Conservation (phyloP, 1,140 invertebrate species). For the Drosophila tani region DNA sequence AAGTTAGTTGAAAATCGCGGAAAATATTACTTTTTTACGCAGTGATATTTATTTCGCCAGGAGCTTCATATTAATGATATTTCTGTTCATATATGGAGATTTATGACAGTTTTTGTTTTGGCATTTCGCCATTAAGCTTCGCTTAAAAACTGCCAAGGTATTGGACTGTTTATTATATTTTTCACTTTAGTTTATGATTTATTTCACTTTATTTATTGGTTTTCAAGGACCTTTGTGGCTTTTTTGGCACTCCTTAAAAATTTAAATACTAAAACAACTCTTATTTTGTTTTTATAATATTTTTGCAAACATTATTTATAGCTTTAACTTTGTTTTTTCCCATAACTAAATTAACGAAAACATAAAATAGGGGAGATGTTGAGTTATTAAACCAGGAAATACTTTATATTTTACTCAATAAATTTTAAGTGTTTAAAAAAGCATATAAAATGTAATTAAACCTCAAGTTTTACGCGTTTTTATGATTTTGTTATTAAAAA, state of each 20-base stretch:
- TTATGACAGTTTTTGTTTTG: background rate
- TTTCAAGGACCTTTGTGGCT: background rate
- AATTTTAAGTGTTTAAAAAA: background rate
- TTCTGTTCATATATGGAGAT: constrained; percentile 25
- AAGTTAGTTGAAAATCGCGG: constrained; percentile 14
- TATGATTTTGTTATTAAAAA: background rate
- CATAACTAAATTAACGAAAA: background rate
- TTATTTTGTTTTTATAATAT: background rate
- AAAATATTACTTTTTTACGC: constrained; percentile 34
- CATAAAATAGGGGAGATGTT: too few species aligned
- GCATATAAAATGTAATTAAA: background rate
- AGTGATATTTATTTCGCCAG: constrained; percentile 8
- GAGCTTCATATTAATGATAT: constrained; percentile 18
- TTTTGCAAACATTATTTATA: background rate
- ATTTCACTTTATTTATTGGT: background rate
- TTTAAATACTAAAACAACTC: too few species aligned
- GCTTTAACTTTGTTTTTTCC: background rate
- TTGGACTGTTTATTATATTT: background rate
- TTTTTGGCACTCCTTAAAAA: background rate
- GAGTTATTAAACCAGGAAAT: background rate
- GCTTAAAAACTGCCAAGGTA: background rate
- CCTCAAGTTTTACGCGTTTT: background rate
- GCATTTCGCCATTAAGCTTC: background rate
- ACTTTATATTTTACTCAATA: background rate
- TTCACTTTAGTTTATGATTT: background rate